phyloP scores from a whole-genome alignment of 2,113 vertebrate species.

The Centrocercus urophasianus region DNA sequence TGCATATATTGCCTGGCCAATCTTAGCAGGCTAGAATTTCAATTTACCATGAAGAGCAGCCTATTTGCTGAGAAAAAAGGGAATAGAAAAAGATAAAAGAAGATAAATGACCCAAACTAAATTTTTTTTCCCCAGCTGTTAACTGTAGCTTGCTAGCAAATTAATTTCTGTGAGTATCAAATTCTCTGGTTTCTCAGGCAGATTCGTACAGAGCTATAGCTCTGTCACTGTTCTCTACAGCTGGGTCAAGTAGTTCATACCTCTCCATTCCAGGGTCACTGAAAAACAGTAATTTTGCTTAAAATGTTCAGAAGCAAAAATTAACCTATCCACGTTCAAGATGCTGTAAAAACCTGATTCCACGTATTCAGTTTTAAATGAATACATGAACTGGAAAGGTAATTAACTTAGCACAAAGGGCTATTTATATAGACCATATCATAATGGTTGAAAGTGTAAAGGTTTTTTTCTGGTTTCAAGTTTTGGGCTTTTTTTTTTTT shows the following conservation, averaged over 20 bases:
- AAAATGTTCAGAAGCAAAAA: constrained; percentile 19
- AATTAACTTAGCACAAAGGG: constrained; percentile 60
- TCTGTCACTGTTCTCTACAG: background rate
- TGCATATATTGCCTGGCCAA: background rate
- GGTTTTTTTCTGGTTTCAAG: constrained; percentile 36
- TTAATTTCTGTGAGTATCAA: background rate
- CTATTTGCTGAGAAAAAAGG: background rate
- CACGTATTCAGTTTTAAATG: background rate
- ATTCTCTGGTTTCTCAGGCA: background rate
- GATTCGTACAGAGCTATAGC: background rate
- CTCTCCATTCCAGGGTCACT: background rate
- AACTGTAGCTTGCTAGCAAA: background rate
- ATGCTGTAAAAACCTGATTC: background rate
- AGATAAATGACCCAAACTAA: background rate
- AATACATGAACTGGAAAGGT: background rate
- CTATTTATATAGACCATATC: constrained; percentile 22
- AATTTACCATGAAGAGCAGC: background rate
- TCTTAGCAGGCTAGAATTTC: background rate
- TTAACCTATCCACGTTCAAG: constrained; percentile 9
- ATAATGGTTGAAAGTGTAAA: background rate
- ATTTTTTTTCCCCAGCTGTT: background rate
- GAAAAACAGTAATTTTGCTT: background rate
- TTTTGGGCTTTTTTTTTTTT: background rate
- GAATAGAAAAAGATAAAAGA: background rate
- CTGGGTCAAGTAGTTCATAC: background rate